Base-by-base conservation (phyloP, 2,888 invertebrate genomes). In the Melangyna quadrimaculata region DNA sequence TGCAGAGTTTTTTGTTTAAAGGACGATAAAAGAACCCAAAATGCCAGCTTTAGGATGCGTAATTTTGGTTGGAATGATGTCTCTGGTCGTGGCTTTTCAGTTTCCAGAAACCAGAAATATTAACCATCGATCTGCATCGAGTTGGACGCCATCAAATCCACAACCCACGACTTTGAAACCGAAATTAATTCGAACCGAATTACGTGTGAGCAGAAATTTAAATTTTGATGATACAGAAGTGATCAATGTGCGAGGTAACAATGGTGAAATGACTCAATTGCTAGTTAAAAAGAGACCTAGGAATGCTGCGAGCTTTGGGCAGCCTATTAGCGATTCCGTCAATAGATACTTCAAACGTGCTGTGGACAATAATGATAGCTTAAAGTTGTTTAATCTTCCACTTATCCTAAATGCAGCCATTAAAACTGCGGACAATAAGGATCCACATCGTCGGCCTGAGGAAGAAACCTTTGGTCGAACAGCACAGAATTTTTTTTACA, bases 201-300 rank as follows among this genome's bases (percentile, higher is more conserved):
- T 86, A 43, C 86, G 86, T 37, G 86, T 86, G 48, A 80, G 86
- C 8, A 61, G 86, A 65, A 86, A 86, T 63, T 55, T 86, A 3
- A 86, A 86, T 43, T 78, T 63, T 24, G 86, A 81, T 51, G 73
- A 86, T 10, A 86, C 86, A 8, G 86, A 86, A 35, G 61, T 86
- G 17, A 77, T 86, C 57, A 81, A 53, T 70, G 86, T 86, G 27
- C 37, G 77, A 22, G 81, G 86, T n/a, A 86, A 81, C 27, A 86
- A 86, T 57, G 86, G 86, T 43, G 86, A 86, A 65, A 81, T 86
- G 73, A 86, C 86, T 37, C 81, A 86, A 43, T 27, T 86, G 35
- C n/a, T 86, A 8, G 86, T 86, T n/a, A 86, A 86, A 51, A 86
- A 86, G 37, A 48, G 81, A 55, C 86, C 81, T 0, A 24, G 81